phyloP scores from a whole-genome alignment of 2,113 vertebrate genomes.

The Axis porcinus region DNA sequence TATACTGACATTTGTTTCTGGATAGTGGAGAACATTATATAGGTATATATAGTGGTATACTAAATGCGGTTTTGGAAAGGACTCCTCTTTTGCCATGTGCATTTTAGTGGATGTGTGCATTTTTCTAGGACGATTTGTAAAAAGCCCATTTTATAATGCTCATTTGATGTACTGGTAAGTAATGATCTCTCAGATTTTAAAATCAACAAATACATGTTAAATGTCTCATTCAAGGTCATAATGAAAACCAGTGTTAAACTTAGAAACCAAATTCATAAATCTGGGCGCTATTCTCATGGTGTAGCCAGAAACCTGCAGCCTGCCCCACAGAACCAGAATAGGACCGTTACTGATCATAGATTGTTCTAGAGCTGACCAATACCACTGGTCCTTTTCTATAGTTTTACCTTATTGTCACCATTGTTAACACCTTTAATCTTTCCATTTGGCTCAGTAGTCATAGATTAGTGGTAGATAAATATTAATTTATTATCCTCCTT shows the following conservation, averaged over 20 bases:
- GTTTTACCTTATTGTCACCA: not conserved
- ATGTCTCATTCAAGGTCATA: not conserved
- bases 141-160: not conserved
- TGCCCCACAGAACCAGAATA: not conserved
- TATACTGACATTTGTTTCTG: not conserved
- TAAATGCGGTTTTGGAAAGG: not conserved
- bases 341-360: not conserved
- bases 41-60: not conserved
- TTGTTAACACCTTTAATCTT: not conserved
- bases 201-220: not conserved
- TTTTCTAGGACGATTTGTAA: not conserved
- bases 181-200: not conserved
- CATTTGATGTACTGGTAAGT: not conserved
- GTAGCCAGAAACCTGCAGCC: not conserved
- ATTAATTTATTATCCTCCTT: not conserved
- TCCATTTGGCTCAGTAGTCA: not conserved
- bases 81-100: not conserved
- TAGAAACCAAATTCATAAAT: not conserved
- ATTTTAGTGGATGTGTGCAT: not conserved
- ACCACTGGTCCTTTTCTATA: fast-evolving
- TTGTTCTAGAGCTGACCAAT: not conserved
- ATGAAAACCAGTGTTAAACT: not conserved
- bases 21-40: not conserved
- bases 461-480: not conserved
- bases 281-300: not conserved